These are phyloP conservation scores for Scortum barcoo DNA, from an alignment of 2,113 vertebrate species.

Conservation along the genomic window DNA sequence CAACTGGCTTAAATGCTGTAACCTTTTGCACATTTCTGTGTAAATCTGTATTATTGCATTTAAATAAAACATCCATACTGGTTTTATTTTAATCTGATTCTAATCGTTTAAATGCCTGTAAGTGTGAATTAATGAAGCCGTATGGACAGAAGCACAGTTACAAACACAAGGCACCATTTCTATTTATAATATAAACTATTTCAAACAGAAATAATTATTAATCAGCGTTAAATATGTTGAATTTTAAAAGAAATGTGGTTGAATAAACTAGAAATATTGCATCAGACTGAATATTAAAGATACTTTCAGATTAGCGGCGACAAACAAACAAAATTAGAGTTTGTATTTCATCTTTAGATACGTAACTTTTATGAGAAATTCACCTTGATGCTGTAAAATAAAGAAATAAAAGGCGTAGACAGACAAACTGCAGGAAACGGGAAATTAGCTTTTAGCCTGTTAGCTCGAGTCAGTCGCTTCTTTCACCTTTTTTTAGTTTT, in stretches of 20 bases:
- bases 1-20: too few relatives aligned
- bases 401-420: too few relatives aligned
- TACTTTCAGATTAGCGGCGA: background rate
- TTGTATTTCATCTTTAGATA: fast-evolving
- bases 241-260: background rate
- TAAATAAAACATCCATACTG: too few relatives aligned
- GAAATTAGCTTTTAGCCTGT: constrained; percentile 64
- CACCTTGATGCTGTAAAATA: too few relatives aligned
- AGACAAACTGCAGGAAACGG: constrained; percentile 63
- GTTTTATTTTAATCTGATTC: too few relatives aligned
- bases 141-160: background rate
- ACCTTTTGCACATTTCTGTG: too few relatives aligned
- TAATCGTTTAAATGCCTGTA: too few relatives aligned
- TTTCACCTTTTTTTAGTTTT: constrained; percentile 63
- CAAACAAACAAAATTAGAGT: background rate
- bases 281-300: background rate
- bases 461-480: constrained; percentile 40
- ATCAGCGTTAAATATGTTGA: too few relatives aligned
- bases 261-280: background rate
- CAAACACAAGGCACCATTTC: background rate
- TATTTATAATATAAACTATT: too few relatives aligned
- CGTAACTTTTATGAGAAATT: too few relatives aligned
- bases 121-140: background rate
- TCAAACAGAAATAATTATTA: fast-evolving
- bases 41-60: too few relatives aligned